Base-by-base conservation (phyloP, 2,888 invertebrate species). In the Sarcophaga caerulescens region DNA sequence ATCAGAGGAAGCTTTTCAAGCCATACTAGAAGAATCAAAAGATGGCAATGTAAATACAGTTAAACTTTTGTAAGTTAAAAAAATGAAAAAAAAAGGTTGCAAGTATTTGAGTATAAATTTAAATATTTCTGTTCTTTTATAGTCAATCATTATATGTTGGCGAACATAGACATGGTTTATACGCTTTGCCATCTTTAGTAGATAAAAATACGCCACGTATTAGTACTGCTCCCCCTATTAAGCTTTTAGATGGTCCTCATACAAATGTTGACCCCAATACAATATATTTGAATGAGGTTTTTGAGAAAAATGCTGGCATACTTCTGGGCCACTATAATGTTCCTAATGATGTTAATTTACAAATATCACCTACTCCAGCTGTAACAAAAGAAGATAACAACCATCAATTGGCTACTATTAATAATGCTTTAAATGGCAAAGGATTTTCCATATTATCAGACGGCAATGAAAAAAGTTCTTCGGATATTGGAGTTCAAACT, bases 71-170 rank as follows among this genome's bases (percentile, higher is more conserved):
- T 95, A 92, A 94, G 95, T 88, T 60, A 12, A 17, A 35, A 19
- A 23, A 65, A 4, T 8, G 17, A 17, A 35, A 4, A 52, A 14
- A 52, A 12, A 17, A 14, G 8, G 5, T 14, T 17, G 52, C 52
- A 52, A 12, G 17, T 14, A 14, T 10, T 52, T 52, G 35, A 35
- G 35, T 35, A 8, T 35, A 35, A 35, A 35, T 35, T 35, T 35
- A 10, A 35, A 35, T 21, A 57, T 19, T 21, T 59, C 19, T 14
- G 6, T 35, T 71, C 4, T 19, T 44, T 66, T 73, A 4, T 93
- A 98, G 98, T 89, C 97, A 97, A 81, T 97, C 98, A 0, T 94
- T 99, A 52, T 99, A 98, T 92, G 96, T 99, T 82, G 99, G 99
- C 0, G 97, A 99, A 91, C 96, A 96, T 91, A 94, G 94, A 71